These are phyloP conservation scores for Jacana jacana DNA, from an alignment of 2,113 vertebrate genomes.

Conservation along the genomic window DNA sequence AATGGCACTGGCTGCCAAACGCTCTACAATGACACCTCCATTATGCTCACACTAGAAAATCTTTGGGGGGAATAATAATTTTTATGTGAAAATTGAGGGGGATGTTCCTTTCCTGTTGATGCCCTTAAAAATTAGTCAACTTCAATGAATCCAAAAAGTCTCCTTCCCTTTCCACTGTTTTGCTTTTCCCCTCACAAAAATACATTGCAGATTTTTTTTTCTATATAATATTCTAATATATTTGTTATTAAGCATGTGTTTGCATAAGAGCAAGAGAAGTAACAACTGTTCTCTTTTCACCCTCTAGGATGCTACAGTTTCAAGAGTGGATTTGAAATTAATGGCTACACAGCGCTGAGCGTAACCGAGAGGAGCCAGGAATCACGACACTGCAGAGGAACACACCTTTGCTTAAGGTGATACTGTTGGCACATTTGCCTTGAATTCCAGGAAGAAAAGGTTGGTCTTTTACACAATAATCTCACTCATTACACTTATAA, in stretches of 20 bases:
- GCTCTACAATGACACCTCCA: not conserved
- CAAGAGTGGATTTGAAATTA: not conserved
- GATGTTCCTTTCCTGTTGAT: not conserved
- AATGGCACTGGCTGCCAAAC: not conserved
- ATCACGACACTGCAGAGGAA: not conserved
- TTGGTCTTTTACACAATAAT: not conserved
- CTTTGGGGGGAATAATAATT: not conserved
- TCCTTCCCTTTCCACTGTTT: not conserved
- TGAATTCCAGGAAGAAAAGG: not conserved
- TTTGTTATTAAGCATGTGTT: not conserved
- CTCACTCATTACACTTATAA: not conserved
- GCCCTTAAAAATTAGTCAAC: not conserved
- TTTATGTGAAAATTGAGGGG: not conserved
- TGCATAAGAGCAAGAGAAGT: not conserved
- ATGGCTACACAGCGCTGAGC: fast-evolving
- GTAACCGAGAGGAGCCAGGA: not conserved
- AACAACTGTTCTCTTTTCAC: not conserved
- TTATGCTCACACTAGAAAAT: not conserved
- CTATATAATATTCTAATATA: not conserved
- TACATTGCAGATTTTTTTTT: not conserved
- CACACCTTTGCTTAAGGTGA: not conserved
- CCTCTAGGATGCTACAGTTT: not conserved
- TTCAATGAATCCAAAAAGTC: not conserved
- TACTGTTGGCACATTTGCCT: not conserved
- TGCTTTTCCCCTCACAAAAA: not conserved